Evolutionary conservation across 2,113 vertebrate species (phyloP).

Genomic region (Hyaena hyaena): DNA sequence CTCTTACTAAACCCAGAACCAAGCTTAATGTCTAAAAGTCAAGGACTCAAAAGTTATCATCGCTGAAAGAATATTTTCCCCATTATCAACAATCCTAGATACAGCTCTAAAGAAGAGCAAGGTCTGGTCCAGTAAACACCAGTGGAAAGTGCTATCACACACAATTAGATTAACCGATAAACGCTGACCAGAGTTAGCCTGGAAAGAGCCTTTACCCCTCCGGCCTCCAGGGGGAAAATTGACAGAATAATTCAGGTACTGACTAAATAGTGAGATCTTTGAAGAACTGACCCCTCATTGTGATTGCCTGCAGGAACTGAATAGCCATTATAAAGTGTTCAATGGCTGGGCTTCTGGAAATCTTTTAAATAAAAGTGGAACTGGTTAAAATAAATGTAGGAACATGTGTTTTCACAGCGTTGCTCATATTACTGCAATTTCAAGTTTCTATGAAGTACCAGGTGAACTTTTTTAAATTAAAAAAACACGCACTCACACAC

Average conservation of each 20-base stretch:
- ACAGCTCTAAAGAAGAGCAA: conserved; percentile 53
- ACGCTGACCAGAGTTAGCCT: conserved; percentile 73
- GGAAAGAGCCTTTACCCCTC: conserved; percentile 36
- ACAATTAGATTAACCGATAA: conserved; percentile 82
- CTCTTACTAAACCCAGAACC: conserved; percentile 77
- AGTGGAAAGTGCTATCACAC: conserved; percentile 70
- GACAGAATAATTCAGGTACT: conserved; percentile 82
- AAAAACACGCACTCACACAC: background rate
- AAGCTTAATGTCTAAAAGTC: conserved; percentile 79
- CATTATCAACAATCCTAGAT: background rate
- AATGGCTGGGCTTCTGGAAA: conserved; percentile 85
- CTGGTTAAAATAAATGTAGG: conserved; percentile 83
- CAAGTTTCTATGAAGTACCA: conserved; percentile 85
- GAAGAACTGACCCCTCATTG: conserved; percentile 81
- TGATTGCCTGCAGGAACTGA: conserved; percentile 80
- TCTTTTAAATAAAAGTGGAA: conserved; percentile 86
- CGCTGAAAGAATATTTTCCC: conserved; percentile 67
- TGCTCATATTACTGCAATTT: conserved; percentile 82
- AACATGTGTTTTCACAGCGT: conserved; percentile 85
- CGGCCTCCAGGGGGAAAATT: conserved; percentile 63
- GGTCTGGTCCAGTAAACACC: conserved; percentile 69
- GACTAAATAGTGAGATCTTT: conserved; percentile 81
- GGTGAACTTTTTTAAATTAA: conserved; percentile 83
- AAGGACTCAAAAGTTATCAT: conserved; percentile 78
- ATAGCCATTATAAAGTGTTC: conserved; percentile 84